Percentiles rank a stretch among this genome's conserved stretches.
Conservation (phyloP, 2,888 invertebrate species). For the Hanleya hanleyi region DNA sequence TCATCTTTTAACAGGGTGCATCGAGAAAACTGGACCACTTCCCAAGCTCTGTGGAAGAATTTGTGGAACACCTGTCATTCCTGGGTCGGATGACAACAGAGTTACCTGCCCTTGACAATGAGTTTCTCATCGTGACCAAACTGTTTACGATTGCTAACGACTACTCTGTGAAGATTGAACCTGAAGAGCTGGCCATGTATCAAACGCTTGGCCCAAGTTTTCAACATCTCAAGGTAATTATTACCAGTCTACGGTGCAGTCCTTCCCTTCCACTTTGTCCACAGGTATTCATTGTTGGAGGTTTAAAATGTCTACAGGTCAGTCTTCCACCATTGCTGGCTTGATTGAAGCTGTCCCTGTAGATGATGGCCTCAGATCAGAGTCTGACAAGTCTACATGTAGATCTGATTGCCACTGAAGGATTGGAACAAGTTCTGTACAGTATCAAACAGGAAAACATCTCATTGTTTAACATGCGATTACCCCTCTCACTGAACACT, state of each 20-base stretch:
- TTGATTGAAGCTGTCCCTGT: too few species aligned
- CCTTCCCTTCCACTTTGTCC: too few species aligned
- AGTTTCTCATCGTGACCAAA: constrained; percentile 70
- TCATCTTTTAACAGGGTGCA: constrained; percentile 64
- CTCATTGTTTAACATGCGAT: too few species aligned
- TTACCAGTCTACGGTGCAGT: neutral
- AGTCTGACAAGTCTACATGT: too few species aligned
- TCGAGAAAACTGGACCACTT: constrained; percentile 68
- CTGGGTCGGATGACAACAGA: constrained; percentile 70
- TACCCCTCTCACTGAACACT: too few species aligned
- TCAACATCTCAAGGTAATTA: constrained; percentile 70
- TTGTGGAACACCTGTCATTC: constrained; percentile 73
- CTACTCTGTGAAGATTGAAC: constrained; percentile 64
- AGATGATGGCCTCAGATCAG: too few species aligned
- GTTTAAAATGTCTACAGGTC: too few species aligned
- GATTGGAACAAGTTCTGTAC: too few species aligned
- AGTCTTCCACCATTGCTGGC: too few species aligned
- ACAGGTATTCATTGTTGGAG: too few species aligned
- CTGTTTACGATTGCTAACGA: constrained; percentile 71
- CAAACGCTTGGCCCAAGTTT: constrained; percentile 72
- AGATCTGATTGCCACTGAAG: too few species aligned
- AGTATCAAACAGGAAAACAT: too few species aligned
- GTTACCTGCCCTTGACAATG: constrained; percentile 70
- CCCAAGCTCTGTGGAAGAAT: constrained; percentile 71
- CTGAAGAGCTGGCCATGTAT: constrained; percentile 71